Percentiles rank a stretch among this genome's conserved stretches.
Conservation (phyloP, 2,888 invertebrate species). For the Pyralis farinalis region DNA sequence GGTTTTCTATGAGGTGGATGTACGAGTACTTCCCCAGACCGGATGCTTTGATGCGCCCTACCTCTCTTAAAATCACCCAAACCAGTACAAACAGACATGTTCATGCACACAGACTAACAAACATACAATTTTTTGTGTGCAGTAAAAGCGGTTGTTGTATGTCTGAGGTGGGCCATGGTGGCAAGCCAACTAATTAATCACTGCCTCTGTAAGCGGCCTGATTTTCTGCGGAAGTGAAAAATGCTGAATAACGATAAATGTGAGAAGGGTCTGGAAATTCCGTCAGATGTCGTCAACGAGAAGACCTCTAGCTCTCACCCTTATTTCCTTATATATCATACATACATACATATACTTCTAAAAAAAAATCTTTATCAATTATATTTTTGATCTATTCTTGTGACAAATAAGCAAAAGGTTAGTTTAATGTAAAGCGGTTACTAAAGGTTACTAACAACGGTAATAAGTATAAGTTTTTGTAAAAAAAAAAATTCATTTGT, state of each 20-base stretch:
- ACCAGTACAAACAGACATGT: too few species aligned
- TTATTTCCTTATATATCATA: constrained; percentile 19
- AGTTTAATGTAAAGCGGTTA: neutral
- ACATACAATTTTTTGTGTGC: constrained; percentile 14
- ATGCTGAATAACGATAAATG: constrained; percentile 64
- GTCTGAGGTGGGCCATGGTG: constrained; percentile 12
- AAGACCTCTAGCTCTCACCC: constrained; percentile 21
- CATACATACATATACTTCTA: constrained; percentile 8
- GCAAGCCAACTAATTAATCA: constrained; percentile 66
- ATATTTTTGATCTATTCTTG: neutral
- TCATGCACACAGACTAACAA: too few species aligned
- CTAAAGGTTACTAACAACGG: too few species aligned
- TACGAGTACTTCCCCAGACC: too few species aligned
- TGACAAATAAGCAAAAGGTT: neutral
- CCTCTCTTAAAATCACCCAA: too few species aligned
- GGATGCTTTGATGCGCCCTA: too few species aligned
- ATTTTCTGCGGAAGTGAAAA: constrained; percentile 65
- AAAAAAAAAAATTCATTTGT: too few species aligned
- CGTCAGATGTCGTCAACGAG: constrained; percentile 28
- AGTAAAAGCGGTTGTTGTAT: constrained; percentile 22
- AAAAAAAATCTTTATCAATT: constrained; percentile 2
- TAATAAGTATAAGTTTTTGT: too few species aligned
- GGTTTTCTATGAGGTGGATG: too few species aligned
- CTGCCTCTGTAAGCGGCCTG: constrained; percentile 47
- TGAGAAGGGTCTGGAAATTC: constrained; percentile 46